Conservation (phyloP, 92 coral and sea anemone genomes). For the Muricea muricata region DNA sequence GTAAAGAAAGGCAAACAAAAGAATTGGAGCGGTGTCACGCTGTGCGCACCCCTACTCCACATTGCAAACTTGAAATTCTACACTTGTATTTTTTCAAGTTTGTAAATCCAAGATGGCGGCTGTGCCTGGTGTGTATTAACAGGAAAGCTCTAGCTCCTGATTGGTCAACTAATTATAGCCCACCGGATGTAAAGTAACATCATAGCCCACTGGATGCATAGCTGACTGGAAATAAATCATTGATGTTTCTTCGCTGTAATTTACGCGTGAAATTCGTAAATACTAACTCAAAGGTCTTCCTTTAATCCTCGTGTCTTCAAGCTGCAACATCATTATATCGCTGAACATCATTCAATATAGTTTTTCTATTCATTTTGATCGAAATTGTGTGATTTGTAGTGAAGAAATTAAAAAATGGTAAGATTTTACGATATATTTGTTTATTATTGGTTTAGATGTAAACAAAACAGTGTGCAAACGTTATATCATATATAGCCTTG, state of each 20-base stretch:
- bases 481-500: neutral
- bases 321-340: no score
- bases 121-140: neutral
- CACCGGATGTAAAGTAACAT: neutral
- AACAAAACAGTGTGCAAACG: neutral
- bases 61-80: no score
- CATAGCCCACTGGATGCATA: neutral
- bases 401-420: conserved; percentile 1
- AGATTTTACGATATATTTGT: conserved; percentile 5
- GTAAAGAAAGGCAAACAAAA: no score
- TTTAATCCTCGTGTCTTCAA: neutral
- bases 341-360: neutral
- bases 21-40: no score
- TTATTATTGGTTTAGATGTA: neutral
- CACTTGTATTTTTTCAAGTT: no score
- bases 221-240: neutral
- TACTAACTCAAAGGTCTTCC: neutral
- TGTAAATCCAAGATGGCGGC: no score
- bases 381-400: neutral
- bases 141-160: neutral
- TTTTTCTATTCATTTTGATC: no score
- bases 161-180: neutral
- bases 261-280: neutral
- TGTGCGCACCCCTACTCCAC: no score
- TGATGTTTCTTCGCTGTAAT: neutral